Conservation (phyloP, 2,888 invertebrate genomes). For the Erebia epiphron region DNA sequence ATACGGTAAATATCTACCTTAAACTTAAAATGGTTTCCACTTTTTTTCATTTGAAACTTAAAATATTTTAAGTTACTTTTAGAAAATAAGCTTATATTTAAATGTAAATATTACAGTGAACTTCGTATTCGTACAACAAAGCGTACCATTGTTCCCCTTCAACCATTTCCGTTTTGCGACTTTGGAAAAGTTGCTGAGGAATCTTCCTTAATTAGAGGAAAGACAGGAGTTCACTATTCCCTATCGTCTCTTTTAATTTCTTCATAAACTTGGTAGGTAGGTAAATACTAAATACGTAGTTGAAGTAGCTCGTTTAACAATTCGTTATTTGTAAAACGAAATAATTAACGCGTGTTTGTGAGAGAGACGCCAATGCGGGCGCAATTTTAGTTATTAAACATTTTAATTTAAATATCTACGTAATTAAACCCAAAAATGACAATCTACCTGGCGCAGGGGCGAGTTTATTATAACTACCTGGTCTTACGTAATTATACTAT, state of each 20-base stretch:
- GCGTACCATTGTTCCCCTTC: constrained; percentile 25
- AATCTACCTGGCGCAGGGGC: too few species aligned
- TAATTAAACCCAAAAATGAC: too few species aligned
- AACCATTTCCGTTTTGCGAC: constrained; percentile 29
- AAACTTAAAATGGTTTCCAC: too few species aligned
- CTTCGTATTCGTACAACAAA: constrained; percentile 24
- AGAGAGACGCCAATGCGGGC: too few species aligned
- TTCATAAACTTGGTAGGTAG: constrained; percentile 5
- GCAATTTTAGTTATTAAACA: too few species aligned
- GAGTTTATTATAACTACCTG: too few species aligned
- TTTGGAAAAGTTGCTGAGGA: constrained; percentile 28
- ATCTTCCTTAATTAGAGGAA: constrained; percentile 27
- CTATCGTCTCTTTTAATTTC: constrained; percentile 22
- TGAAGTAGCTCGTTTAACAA: constrained; percentile 14
- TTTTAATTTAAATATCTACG: too few species aligned
- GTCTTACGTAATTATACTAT: too few species aligned
- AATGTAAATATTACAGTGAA: constrained; percentile 26
- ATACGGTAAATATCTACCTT: too few species aligned
- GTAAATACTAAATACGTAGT: neutral
- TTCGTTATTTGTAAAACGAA: neutral
- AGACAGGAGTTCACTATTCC: constrained; percentile 23
- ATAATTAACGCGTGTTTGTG: neutral
- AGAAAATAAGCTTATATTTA: constrained; percentile 18
- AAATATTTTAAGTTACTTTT: neutral
- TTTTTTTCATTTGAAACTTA: neutral